Evolutionary conservation across 2,888 invertebrate species (phyloP).

Genomic region (Drosophila aldrichi): DNA sequence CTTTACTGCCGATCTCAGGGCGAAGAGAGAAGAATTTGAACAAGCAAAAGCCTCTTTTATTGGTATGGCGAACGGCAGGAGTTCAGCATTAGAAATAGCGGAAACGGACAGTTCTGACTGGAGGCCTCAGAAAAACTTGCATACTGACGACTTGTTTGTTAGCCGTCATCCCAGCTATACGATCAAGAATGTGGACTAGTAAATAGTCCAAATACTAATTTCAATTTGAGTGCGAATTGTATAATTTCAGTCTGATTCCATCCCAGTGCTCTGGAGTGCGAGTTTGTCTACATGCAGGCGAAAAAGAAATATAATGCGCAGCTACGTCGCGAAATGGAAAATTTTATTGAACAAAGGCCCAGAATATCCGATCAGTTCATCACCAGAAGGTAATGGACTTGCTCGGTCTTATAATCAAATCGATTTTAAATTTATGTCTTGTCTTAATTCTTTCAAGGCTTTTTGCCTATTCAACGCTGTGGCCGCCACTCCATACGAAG

Average conservation of each 20-base stretch:
- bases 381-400: constrained; percentile 32
- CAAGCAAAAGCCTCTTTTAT: no score
- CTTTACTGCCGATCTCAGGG: no score
- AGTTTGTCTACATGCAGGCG: constrained; percentile 20
- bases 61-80: neutral
- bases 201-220: neutral
- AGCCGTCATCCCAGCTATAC: constrained; percentile 57
- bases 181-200: constrained; percentile 52
- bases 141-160: constrained; percentile 34
- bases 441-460: constrained; percentile 16
- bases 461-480: constrained; percentile 39
- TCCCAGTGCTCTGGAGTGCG: constrained; percentile 44
- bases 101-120: neutral
- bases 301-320: constrained; percentile 37
- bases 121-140: neutral
- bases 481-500: constrained; percentile 59
- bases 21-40: neutral
- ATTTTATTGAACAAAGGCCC: constrained; percentile 12
- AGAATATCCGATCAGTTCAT: constrained; percentile 30
- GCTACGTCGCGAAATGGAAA: constrained; percentile 36
- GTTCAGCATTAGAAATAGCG: rapidly evolving
- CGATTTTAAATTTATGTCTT: neutral
- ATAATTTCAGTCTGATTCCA: neutral
- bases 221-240: neutral
- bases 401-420: neutral